These are phyloP conservation scores for Metopia argyrocephala DNA, from an alignment of 2,888 invertebrate species.

Conservation along the genomic window DNA sequence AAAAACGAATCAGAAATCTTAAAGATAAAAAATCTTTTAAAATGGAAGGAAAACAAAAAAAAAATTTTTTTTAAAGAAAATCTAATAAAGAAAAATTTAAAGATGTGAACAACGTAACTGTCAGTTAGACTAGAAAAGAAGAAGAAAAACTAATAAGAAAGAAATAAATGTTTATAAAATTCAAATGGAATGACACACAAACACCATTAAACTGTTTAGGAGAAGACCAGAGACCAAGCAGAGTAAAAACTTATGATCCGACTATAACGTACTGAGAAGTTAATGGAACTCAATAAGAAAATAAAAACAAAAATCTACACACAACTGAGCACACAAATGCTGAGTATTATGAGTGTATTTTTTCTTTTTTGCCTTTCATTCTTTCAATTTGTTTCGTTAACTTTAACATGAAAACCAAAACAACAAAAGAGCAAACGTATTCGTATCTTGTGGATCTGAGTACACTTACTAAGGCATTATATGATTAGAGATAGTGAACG, in stretches of 20 bases:
- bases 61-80: background rate
- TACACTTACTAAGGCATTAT: background rate
- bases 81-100: conserved; percentile 29
- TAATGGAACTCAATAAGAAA: conserved; percentile 35
- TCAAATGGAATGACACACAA: conserved; percentile 36
- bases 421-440: conserved; percentile 45
- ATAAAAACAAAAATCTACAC: conserved; percentile 13
- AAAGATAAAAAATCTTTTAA: conserved; percentile 43
- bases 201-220: conserved; percentile 27
- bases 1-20: conserved; percentile 48
- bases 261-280: conserved; percentile 33
- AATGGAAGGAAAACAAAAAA: conserved; percentile 34
- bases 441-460: conserved; percentile 46
- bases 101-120: conserved; percentile 67
- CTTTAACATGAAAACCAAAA: conserved; percentile 33
- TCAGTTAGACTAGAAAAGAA: conserved; percentile 72
- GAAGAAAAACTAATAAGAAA: conserved; percentile 66
- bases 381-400: conserved; percentile 48
- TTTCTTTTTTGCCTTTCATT: no score
- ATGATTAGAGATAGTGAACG: conserved; percentile 20
- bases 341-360: conserved; percentile 34
- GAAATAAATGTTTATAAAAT: background rate
- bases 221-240: background rate
- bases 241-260: conserved; percentile 3
- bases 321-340: conserved; percentile 24